Conservation (phyloP, 2,113 vertebrate genomes). For the Fregata magnificens region DNA sequence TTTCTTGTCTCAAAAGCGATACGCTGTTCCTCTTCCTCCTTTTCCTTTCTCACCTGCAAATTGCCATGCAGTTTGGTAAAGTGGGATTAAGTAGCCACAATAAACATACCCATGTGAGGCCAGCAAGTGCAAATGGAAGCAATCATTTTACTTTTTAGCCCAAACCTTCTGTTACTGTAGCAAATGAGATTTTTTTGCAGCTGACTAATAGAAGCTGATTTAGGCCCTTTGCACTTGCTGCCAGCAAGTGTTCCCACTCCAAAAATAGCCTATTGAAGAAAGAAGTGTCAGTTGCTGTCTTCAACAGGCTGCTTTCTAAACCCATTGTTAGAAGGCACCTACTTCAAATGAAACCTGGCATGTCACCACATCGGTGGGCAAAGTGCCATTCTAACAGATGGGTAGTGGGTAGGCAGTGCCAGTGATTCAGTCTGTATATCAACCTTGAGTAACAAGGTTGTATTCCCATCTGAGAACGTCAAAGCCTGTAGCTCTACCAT, state of each 20-base stretch:
- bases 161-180: slow-evolving; percentile 29
- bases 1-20: background rate
- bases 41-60: background rate
- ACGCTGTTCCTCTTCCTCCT: background rate
- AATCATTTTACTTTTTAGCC: background rate
- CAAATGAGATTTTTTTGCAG: slow-evolving; percentile 46
- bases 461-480: background rate
- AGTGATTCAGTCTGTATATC: slow-evolving; percentile 9
- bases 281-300: slow-evolving; percentile 44
- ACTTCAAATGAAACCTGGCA: slow-evolving; percentile 38
- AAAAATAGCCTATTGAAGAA: slow-evolving; percentile 48
- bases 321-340: slow-evolving; percentile 46
- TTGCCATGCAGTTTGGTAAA: background rate
- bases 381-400: slow-evolving; percentile 53
- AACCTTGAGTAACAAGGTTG: slow-evolving; percentile 47
- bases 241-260: slow-evolving; percentile 36
- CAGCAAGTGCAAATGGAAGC: slow-evolving; percentile 3
- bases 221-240: slow-evolving; percentile 28
- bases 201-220: slow-evolving; percentile 30
- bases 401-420: slow-evolving; percentile 18
- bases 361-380: background rate
- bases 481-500: background rate
- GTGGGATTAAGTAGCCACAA: background rate
- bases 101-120: background rate
- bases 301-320: slow-evolving; percentile 46